phyloP scores from a whole-genome alignment of 2,888 invertebrate genomes.

The Podotricha telesiphe region DNA sequence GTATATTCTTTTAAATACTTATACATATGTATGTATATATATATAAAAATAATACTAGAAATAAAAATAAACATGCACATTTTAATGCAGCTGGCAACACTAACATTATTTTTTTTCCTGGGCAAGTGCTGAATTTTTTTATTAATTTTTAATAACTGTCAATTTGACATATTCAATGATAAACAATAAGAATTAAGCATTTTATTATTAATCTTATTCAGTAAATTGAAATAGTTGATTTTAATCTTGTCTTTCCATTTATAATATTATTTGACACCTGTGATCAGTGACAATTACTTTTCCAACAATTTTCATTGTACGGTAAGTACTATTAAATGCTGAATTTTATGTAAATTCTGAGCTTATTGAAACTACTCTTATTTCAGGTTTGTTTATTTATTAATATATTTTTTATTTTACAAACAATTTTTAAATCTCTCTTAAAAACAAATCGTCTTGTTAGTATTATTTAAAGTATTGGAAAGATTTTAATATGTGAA shows the following conservation, averaged over 20 bases:
- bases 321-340: conserved; percentile 24
- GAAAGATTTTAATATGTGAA: too few species aligned
- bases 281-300: conserved; percentile 27
- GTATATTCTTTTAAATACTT: not conserved
- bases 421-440: not conserved
- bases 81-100: not conserved
- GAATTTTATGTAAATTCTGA: not conserved
- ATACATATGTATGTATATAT: too few species aligned
- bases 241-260: not conserved
- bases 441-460: not conserved
- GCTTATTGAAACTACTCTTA: not conserved
- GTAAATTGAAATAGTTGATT: conserved; percentile 5
- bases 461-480: not conserved
- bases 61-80: not conserved
- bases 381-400: not conserved
- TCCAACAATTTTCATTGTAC: conserved; percentile 26
- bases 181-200: conserved; percentile 29
- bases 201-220: conserved; percentile 5
- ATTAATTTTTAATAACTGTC: conserved; percentile 26
- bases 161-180: conserved; percentile 34
- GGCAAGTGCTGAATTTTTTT: not conserved
- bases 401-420: not conserved
- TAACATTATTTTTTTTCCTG: not conserved
- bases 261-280: not conserved
- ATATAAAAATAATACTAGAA: too few species aligned